A percentile compares a stretch with the other conserved stretches of the same genome.
Conservation (phyloP, 1,140 invertebrate genomes). For the Nomia melanderi region DNA sequence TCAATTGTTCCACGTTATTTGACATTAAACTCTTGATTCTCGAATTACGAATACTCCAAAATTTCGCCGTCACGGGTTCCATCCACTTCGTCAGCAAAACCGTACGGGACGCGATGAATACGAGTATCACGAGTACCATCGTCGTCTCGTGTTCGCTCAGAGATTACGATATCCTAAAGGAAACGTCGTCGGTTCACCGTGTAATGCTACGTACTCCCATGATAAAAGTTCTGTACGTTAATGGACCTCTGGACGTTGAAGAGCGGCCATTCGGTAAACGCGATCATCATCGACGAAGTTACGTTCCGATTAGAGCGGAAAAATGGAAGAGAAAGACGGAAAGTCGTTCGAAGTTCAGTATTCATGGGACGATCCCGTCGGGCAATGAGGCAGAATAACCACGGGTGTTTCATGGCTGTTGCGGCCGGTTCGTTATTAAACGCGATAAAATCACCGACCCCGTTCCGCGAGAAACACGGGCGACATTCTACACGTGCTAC, state of each 20-base stretch:
- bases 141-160: background rate
- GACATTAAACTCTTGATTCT: too few relatives aligned
- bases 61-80: background rate
- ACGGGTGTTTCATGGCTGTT: background rate
- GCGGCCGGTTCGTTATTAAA: conserved; percentile 18
- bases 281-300: background rate
- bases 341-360: background rate
- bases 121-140: background rate
- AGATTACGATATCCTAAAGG: too few relatives aligned
- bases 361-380: background rate
- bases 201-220: too few relatives aligned
- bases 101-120: background rate
- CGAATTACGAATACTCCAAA: too few relatives aligned
- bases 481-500: background rate
- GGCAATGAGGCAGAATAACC: too few relatives aligned
- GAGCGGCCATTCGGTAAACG: too few relatives aligned
- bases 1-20: too few relatives aligned
- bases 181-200: too few relatives aligned
- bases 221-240: background rate
- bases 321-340: background rate
- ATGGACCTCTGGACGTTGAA: background rate
- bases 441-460: conserved; percentile 9
- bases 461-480: conserved; percentile 17
- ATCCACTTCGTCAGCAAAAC: background rate
- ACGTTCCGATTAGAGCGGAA: background rate